These are phyloP conservation scores for Sebastes trivittatus DNA, from an alignment of 2,797 vertebrate genomes.

Conservation along the genomic window DNA sequence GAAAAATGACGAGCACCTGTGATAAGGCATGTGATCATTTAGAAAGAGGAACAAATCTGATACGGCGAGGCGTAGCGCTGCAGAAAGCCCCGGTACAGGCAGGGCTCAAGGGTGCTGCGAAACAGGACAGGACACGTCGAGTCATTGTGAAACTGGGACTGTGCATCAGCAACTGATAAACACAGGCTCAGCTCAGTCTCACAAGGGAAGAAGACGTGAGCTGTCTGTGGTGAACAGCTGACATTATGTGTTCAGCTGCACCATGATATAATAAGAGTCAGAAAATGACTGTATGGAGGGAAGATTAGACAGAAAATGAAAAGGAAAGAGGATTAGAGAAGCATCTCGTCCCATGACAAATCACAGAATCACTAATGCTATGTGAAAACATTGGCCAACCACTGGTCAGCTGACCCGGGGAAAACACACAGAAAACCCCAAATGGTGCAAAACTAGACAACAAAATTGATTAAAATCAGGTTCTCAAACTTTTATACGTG, in stretches of 20 bases:
- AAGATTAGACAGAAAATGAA: background rate
- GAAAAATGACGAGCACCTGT: background rate
- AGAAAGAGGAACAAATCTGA: constrained; percentile 16
- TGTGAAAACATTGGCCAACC: background rate
- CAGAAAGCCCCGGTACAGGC: constrained; percentile 18
- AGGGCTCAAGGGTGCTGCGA: background rate
- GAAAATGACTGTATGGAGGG: background rate
- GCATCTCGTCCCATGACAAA: background rate
- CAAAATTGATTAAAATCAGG: accelerated
- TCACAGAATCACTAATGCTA: background rate
- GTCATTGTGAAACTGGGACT: constrained; percentile 50
- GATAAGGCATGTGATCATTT: background rate
- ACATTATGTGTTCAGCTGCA: background rate
- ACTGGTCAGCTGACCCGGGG: background rate
- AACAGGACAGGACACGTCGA: constrained; percentile 24
- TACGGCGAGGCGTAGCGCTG: background rate
- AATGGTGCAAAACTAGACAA: no score
- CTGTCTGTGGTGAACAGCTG: constrained; percentile 27
- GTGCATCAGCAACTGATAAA: constrained; percentile 23
- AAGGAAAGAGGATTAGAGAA: background rate
- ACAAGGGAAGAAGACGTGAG: constrained; percentile 16
- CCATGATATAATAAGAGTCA: background rate
- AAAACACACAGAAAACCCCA: background rate
- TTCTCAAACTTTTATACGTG: no score
- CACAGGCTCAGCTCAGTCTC: constrained; percentile 8